Conservation (phyloP, 2,888 invertebrate genomes). For the Beris chalybata region DNA sequence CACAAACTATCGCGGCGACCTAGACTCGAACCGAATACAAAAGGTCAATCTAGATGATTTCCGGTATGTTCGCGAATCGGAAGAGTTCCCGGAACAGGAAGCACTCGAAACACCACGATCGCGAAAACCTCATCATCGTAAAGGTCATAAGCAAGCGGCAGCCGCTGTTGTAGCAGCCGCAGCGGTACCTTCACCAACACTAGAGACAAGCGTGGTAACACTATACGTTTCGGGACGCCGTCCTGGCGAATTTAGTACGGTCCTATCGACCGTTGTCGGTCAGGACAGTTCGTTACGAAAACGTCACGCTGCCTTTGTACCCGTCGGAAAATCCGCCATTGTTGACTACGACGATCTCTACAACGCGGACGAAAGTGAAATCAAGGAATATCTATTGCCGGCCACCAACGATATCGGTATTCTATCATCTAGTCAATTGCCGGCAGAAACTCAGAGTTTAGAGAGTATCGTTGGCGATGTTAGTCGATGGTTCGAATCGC, state of each 20-base stretch:
- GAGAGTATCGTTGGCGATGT: constrained; percentile 84
- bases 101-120: constrained; percentile 45
- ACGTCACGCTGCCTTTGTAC: constrained; percentile 56
- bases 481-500: constrained; percentile 52
- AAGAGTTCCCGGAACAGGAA: constrained; percentile 48
- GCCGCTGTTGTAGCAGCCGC: constrained; percentile 42
- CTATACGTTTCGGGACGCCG: constrained; percentile 84
- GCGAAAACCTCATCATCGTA: constrained; percentile 42
- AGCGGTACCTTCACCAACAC: constrained; percentile 51
- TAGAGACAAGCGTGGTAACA: constrained; percentile 78
- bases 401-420: constrained; percentile 56
- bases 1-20: constrained; percentile 15
- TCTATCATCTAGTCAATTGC: constrained; percentile 28
- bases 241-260: constrained; percentile 89
- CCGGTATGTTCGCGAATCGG: constrained; percentile 41
- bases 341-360: constrained; percentile 44
- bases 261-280: constrained; percentile 78
- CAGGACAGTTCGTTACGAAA: constrained; percentile 61
- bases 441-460: constrained; percentile 69
- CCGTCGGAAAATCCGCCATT: constrained; percentile 28
- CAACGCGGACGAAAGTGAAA: constrained; percentile 51
- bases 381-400: constrained; percentile 57
- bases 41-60: constrained; percentile 33
- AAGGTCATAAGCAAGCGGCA: constrained; percentile 45
- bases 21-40: constrained; percentile 29